Conservation (phyloP, 2,797 vertebrate genomes). For the Lindbergichthys nudifrons region DNA sequence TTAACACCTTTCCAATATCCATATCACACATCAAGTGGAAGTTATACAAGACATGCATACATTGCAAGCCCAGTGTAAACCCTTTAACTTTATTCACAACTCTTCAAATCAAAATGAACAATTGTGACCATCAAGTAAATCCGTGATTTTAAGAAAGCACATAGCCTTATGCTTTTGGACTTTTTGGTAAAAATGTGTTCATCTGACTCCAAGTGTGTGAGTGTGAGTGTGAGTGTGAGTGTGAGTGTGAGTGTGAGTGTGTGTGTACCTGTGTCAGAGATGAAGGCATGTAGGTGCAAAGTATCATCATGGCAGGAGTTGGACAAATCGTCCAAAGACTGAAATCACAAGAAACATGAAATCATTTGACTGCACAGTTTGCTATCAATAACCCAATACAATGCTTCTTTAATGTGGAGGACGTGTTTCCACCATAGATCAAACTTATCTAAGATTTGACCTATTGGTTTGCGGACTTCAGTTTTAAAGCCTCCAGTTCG, state of each 20-base stretch:
- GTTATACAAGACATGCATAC: no score
- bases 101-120: background rate
- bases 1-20: no score
- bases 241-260: conserved; percentile 5
- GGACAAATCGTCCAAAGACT: conserved; percentile 97
- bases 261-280: conserved; percentile 94
- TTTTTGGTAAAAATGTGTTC: background rate
- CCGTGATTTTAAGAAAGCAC: background rate
- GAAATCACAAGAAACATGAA: conserved; percentile 51
- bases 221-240: no score
- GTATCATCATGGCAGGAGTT: conserved; percentile 91
- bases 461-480: no score
- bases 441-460: no score
- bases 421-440: background rate
- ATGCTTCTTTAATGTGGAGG: background rate
- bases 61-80: background rate
- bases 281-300: conserved; percentile 93
- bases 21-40: no score
- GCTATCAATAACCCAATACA: background rate
- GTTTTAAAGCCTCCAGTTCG: no score
- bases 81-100: background rate
- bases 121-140: background rate
- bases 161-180: background rate
- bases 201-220: background rate
- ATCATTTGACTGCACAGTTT: background rate